Base-by-base conservation (phyloP, 2,113 vertebrate species). In the Hippopotamus amphibius region DNA sequence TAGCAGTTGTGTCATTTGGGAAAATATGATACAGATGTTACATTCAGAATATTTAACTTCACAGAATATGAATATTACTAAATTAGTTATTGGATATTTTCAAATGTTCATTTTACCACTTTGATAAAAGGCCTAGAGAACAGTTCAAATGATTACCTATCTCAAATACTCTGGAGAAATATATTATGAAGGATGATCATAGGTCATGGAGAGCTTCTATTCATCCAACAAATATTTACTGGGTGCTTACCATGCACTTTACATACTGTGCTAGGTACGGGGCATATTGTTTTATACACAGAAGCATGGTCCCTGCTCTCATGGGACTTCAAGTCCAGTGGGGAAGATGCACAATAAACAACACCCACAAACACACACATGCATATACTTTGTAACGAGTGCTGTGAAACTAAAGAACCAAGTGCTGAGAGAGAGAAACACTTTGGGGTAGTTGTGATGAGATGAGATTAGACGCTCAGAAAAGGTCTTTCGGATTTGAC, bases 51-150 rank as follows among this genome's bases (percentile, higher is more conserved):
- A 71, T 79, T 97, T 65, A 71, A 77, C 30, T 90, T 88, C 48
- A 76, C 3, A 72, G 37, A 59, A 53, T 71, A 33, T 76, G 16
- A 65, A 2, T 61, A 69, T 89, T 68, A 59, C 50, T 92, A 55
- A 66, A 28, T 68, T 19, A 92, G 37, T 30, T 77, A 61, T 9
- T 65, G 21, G 43, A 28, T 82, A 86, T 82, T 96, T 87, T 82
- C 30, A 82, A 77, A 90, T 86, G 59, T 68, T 92, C 5, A n/a
- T 50, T 80, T 76, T 92, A 14, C 69, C 28, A 71, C 59, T 77
- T 97, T 65, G 41, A 50, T 97, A 59, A 6, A 90, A 90, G 5
- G 2, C 30, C n/a, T 94, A 92, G 55, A 95, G 26, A 92, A 71
- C 37, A 57, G 50, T 72, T 48, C 68, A 53, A 19, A 86, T 77